A percentile compares a stretch with the other conserved stretches of the same genome.
phyloP scores from a whole-genome alignment of 2,888 invertebrate genomes.

The Ceriagrion tenellum region DNA sequence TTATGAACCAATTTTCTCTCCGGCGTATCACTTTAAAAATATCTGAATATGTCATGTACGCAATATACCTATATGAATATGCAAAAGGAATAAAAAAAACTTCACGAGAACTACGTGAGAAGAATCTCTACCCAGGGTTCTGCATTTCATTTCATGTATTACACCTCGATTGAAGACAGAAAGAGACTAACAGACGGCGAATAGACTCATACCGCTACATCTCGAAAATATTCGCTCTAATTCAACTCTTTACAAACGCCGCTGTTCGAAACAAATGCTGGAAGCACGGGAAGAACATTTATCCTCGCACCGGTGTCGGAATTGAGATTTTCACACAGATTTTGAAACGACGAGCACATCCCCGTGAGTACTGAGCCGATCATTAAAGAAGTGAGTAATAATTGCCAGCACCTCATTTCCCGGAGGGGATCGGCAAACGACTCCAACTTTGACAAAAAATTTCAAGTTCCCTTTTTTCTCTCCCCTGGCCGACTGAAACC shows the following conservation, averaged over 20 bases:
- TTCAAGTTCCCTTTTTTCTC: too few species aligned
- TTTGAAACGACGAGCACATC: neutral
- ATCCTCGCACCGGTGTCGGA: neutral
- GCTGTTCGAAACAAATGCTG: neutral
- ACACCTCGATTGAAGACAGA: too few species aligned
- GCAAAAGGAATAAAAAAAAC: too few species aligned
- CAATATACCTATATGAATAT: too few species aligned
- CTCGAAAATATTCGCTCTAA: neutral
- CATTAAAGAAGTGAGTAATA: neutral
- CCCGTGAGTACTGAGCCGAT: neutral
- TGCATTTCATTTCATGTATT: too few species aligned
- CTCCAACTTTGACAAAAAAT: conserved; percentile 13
- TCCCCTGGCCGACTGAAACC: neutral
- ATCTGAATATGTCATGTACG: too few species aligned
- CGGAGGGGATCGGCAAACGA: neutral
- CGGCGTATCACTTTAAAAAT: too few species aligned
- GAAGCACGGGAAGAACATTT: neutral
- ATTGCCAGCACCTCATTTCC: neutral
- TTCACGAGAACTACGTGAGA: too few species aligned
- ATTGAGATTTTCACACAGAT: neutral
- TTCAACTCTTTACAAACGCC: neutral
- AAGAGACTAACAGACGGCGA: too few species aligned
- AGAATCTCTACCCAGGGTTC: too few species aligned
- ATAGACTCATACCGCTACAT: neutral
- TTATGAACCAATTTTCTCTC: too few species aligned